Evolutionary conservation across 2,797 vertebrate species (phyloP).

Genomic region (Gallinago stenura): DNA sequence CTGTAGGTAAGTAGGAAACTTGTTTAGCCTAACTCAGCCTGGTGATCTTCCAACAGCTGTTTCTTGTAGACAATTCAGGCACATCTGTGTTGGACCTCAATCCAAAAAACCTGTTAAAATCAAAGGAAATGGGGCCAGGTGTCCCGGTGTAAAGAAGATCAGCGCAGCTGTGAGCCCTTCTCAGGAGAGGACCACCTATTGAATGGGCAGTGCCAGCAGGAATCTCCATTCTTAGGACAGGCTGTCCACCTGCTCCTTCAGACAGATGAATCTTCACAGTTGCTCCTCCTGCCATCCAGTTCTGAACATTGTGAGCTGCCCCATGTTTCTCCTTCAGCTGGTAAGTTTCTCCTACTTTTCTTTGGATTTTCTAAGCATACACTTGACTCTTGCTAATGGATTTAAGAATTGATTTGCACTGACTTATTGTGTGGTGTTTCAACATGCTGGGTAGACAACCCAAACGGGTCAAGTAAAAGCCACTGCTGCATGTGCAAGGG

Average conservation of each 20-base stretch:
- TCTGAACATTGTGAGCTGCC: background rate
- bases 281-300: background rate
- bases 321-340: fast-evolving
- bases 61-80: background rate
- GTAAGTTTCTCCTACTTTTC: background rate
- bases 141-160: background rate
- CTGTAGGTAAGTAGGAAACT: background rate
- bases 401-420: background rate
- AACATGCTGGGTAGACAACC: background rate
- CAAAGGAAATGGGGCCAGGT: background rate
- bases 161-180: background rate
- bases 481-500: background rate
- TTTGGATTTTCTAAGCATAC: background rate
- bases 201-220: background rate
- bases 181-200: background rate
- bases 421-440: background rate
- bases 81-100: background rate
- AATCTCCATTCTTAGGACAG: background rate
- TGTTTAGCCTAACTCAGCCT: background rate
- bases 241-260: fast-evolving
- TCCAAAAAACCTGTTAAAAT: background rate
- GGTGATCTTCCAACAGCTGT: background rate
- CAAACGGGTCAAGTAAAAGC: background rate
- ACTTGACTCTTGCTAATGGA: background rate
- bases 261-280: background rate